phyloP scores from a whole-genome alignment of 2,113 vertebrate genomes.

The Gymnarchus niloticus region DNA sequence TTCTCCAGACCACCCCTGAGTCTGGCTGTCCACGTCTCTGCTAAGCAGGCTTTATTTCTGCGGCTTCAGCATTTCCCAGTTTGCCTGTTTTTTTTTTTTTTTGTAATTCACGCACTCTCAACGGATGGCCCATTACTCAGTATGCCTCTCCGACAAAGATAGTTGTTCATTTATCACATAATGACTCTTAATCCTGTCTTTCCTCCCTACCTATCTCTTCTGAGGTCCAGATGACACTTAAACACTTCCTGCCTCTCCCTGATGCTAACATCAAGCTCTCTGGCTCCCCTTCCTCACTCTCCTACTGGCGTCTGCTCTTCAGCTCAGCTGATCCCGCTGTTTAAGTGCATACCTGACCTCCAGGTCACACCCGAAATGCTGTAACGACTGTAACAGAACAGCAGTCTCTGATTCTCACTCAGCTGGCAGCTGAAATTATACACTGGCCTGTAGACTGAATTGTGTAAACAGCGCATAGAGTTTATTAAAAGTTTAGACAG shows the following conservation, averaged over 20 bases:
- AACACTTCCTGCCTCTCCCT: neutral
- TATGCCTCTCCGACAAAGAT: neutral
- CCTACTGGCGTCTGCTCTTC: neutral
- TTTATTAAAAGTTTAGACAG: neutral
- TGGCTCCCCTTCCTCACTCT: too few relatives aligned
- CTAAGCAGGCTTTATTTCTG: neutral
- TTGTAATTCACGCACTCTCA: neutral
- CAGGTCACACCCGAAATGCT: too few relatives aligned
- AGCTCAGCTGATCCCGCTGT: neutral
- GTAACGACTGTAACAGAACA: neutral
- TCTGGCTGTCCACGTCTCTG: neutral
- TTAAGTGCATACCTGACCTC: neutral
- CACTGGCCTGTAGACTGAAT: neutral
- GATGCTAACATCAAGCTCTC: neutral
- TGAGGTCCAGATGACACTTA: neutral
- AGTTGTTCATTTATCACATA: neutral
- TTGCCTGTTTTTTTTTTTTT: neutral
- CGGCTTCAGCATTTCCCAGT: neutral
- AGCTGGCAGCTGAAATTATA: conserved; percentile 1
- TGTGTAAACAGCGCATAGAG: neutral
- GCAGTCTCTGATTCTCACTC: neutral
- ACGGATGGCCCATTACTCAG: neutral
- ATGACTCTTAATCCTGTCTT: neutral
- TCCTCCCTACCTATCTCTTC: neutral
- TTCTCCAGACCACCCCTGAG: neutral